phyloP scores from a whole-genome alignment of 2,888 invertebrate genomes.

The Fabriciana adippe region DNA sequence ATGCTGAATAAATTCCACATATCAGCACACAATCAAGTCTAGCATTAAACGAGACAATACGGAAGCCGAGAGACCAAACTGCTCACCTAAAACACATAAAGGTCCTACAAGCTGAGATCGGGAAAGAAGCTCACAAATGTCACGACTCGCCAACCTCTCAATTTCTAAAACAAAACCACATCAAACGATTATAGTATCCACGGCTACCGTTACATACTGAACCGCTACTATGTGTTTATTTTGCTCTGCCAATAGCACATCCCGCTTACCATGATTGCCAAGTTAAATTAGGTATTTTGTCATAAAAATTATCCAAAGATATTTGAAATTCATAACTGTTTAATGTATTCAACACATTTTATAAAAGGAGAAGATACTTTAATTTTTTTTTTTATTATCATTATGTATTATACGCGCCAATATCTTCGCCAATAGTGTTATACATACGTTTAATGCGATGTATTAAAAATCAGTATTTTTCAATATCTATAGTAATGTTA shows the following conservation, averaged over 20 bases:
- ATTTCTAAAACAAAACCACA: conserved; percentile 77
- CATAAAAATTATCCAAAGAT: no score
- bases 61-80: conserved; percentile 29
- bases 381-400: no score
- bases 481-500: no score
- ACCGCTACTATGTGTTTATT: conserved; percentile 50
- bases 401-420: no score
- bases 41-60: conserved; percentile 30
- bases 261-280: no score
- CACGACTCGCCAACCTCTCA: conserved; percentile 73
- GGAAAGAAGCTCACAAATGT: conserved; percentile 64
- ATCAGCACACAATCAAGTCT: conserved; percentile 30
- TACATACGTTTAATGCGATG: no score
- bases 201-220: conserved; percentile 70
- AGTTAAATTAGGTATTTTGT: no score
- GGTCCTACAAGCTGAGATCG: conserved; percentile 37
- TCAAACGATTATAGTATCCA: conserved; percentile 68
- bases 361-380: no score
- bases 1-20: conserved; percentile 30
- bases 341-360: no score
- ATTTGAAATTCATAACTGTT: no score
- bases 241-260: neutral
- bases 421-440: no score
- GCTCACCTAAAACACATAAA: conserved; percentile 33
- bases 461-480: no score